These are phyloP conservation scores for Andrena trimmerana DNA, from an alignment of 2,888 invertebrate genomes.

Conservation along the genomic window DNA sequence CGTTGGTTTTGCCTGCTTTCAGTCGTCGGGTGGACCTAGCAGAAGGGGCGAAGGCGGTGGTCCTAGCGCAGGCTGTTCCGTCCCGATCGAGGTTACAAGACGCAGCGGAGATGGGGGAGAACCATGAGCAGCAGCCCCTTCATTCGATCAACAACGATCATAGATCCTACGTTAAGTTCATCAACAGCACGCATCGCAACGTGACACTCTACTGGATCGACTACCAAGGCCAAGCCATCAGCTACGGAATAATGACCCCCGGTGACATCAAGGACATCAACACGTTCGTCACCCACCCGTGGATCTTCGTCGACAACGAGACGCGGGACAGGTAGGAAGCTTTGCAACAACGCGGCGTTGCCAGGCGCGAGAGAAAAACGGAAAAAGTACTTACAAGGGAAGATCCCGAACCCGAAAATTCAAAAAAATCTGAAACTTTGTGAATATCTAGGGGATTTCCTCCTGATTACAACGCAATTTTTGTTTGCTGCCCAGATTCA, in stretches of 20 bases:
- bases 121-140: constrained; percentile 49
- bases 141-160: constrained; percentile 77
- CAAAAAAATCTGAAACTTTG: no score
- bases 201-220: constrained; percentile 92
- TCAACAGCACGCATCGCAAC: constrained; percentile 87
- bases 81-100: constrained; percentile 7
- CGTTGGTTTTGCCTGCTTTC: constrained; percentile 48
- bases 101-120: constrained; percentile 55
- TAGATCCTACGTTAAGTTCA: constrained; percentile 87
- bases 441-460: no score
- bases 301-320: constrained; percentile 91
- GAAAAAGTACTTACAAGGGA: no score
- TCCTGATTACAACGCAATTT: no score
- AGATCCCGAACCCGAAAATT: no score
- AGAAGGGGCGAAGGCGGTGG: constrained; percentile 22
- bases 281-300: constrained; percentile 93
- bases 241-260: constrained; percentile 88
- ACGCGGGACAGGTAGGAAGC: constrained; percentile 88
- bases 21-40: constrained; percentile 49
- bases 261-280: constrained; percentile 88
- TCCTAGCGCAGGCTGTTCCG: background rate
- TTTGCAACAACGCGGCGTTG: no score
- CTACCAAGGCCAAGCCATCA: constrained; percentile 88
- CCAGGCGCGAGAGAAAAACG: no score
- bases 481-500: no score